Percentiles rank a stretch among this genome's conserved stretches.
Evolutionary conservation across 2,797 vertebrate genomes (phyloP).

Genomic region (Gastrophryne carolinensis): DNA sequence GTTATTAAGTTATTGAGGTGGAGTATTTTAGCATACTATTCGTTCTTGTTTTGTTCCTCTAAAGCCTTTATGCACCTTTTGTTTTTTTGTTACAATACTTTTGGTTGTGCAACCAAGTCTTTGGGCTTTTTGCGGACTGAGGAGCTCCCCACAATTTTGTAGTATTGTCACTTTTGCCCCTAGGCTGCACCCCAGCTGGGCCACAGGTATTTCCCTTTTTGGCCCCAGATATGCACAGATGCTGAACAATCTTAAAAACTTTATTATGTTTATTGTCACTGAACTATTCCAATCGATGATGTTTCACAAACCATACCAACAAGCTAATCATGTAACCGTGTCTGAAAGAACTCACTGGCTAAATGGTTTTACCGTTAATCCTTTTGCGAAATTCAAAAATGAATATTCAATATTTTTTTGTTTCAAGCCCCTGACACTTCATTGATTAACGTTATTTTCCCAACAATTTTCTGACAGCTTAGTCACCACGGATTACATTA

Average conservation of each 20-base stretch:
- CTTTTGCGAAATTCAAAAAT: constrained; percentile 71
- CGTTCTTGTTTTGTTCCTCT: too few species aligned
- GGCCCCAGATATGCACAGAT: too few species aligned
- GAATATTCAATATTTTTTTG: constrained; percentile 75
- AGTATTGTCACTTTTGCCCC: not conserved
- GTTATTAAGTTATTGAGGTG: too few species aligned
- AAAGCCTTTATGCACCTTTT: too few species aligned
- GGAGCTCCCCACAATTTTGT: too few species aligned
- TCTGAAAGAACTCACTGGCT: constrained; percentile 53
- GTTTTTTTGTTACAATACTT: too few species aligned
- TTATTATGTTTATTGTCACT: not conserved
- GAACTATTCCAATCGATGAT: not conserved
- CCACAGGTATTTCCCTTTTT: too few species aligned
- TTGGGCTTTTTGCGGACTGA: too few species aligned
- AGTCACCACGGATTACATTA: constrained; percentile 70
- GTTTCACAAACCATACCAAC: not conserved
- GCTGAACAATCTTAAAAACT: too few species aligned
- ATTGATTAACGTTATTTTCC: constrained; percentile 81
- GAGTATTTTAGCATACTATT: too few species aligned
- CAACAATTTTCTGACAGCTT: constrained; percentile 77
- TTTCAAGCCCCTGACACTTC: constrained; percentile 70
- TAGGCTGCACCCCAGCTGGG: too few species aligned
- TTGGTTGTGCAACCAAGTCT: too few species aligned
- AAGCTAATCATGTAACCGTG: constrained; percentile 9
- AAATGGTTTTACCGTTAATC: constrained; percentile 67